Evolutionary conservation across 2,113 vertebrate species (phyloP).

Genomic region (Plectropomus leopardus): DNA sequence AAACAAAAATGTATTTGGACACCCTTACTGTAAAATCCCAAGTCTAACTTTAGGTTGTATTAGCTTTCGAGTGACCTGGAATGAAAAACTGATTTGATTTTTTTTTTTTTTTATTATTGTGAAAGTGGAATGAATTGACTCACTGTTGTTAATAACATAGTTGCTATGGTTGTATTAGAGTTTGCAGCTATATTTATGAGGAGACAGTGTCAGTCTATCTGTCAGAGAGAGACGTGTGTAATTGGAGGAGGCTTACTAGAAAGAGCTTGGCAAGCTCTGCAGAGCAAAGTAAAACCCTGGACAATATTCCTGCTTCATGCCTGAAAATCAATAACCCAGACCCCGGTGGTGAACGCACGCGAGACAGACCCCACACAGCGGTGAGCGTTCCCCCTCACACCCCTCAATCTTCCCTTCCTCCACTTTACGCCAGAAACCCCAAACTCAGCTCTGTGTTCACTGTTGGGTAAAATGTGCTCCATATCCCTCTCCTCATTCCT

Average conservation of each 20-base stretch:
- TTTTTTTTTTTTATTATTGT: not conserved
- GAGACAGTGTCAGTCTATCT: slow-evolving; percentile 36
- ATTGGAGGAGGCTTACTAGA: slow-evolving; percentile 47
- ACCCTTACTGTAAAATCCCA: slow-evolving; percentile 3
- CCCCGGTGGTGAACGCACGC: slow-evolving; percentile 36
- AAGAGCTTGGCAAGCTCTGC: slow-evolving; percentile 52
- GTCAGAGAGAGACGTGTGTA: slow-evolving; percentile 39
- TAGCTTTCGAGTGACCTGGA: not conserved
- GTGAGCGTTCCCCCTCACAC: slow-evolving; percentile 37
- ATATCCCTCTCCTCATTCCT: slow-evolving; percentile 7
- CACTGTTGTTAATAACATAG: slow-evolving; percentile 7
- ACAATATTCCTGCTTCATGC: slow-evolving; percentile 63
- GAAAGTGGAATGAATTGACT: slow-evolving; percentile 17
- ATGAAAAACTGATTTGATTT: not conserved
- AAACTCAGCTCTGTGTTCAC: slow-evolving; percentile 27
- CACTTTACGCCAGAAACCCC: slow-evolving; percentile 21
- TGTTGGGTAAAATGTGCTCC: slow-evolving; percentile 7
- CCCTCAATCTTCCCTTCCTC: slow-evolving; percentile 21
- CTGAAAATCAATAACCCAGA: slow-evolving; percentile 73
- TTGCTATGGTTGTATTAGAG: not conserved
- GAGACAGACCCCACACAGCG: slow-evolving; percentile 75
- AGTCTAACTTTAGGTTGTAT: not conserved
- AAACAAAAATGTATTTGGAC: not conserved
- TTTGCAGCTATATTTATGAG: slow-evolving; percentile 37
- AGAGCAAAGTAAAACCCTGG: slow-evolving; percentile 58